phyloP scores from a whole-genome alignment of 2,888 invertebrate genomes.

The Spicauda simplicius region DNA sequence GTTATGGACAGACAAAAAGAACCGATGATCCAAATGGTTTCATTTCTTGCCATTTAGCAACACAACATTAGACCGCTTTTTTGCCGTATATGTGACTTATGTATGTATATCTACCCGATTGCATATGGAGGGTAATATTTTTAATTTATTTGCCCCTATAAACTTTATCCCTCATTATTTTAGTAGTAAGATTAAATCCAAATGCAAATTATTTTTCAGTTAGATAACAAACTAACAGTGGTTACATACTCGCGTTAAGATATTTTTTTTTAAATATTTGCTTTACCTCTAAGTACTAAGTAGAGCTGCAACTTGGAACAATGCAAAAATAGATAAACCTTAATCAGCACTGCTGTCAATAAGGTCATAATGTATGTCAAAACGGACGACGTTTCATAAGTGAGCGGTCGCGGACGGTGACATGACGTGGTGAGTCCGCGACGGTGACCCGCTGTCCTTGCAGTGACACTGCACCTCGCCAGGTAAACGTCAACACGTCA shows the following conservation, averaged over 20 bases:
- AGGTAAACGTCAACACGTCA: slow-evolving; percentile 36
- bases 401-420: slow-evolving; percentile 33
- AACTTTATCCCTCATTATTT: too few species aligned
- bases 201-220: too few species aligned
- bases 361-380: slow-evolving; percentile 40
- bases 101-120: background rate
- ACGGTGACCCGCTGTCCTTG: slow-evolving; percentile 53
- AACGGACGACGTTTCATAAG: slow-evolving; percentile 42
- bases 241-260: background rate
- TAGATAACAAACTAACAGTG: background rate
- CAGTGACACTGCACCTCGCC: slow-evolving; percentile 47
- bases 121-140: too few species aligned
- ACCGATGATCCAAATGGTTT: too few species aligned
- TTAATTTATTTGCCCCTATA: too few species aligned
- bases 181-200: too few species aligned
- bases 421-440: slow-evolving; percentile 34
- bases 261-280: too few species aligned
- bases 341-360: slow-evolving; percentile 7
- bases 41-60: too few species aligned
- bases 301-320: background rate
- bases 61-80: too few species aligned
- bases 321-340: background rate
- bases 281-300: too few species aligned
- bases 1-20: too few species aligned
- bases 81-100: too few species aligned